Conservation (phyloP, 1,140 invertebrate species). For the Steinernema khuongi region DNA sequence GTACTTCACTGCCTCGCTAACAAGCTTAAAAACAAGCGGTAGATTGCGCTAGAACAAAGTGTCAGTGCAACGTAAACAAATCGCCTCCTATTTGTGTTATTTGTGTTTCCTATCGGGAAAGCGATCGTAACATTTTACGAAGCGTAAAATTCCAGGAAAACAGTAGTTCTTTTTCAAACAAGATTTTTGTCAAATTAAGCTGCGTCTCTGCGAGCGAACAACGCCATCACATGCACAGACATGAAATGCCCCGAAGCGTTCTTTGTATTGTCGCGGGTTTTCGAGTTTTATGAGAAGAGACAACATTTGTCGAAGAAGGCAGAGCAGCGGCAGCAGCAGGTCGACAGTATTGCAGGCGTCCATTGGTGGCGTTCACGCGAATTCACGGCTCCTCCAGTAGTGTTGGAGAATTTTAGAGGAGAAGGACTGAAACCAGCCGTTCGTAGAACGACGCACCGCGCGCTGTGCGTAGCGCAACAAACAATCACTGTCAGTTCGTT, state of each 20-base stretch:
- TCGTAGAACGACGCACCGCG: neutral
- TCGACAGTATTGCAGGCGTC: neutral
- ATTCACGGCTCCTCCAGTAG: neutral
- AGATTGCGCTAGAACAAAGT: too few species aligned
- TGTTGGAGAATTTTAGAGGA: neutral
- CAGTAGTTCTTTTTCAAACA: conserved; percentile 17
- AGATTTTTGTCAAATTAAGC: conserved; percentile 17
- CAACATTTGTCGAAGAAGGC: conserved; percentile 3
- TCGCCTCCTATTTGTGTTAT: too few species aligned
- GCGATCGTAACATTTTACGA: too few species aligned
- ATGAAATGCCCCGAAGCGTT: conserved; percentile 15
- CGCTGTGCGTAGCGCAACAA: conserved; percentile 7
- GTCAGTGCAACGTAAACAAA: too few species aligned
- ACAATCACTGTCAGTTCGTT: conserved; percentile 12
- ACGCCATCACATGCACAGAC: neutral
- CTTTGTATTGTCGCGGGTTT: conserved; percentile 10
- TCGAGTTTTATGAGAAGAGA: conserved; percentile 13
- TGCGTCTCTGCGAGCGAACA: neutral
- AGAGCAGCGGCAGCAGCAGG: neutral
- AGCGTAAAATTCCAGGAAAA: conserved; percentile 12
- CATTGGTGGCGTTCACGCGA: neutral
- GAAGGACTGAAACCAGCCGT: conserved; percentile 2
- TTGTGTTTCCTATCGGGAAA: too few species aligned
- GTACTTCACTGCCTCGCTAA: too few species aligned
- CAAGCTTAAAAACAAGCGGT: too few species aligned